Evolutionary conservation across 2,113 vertebrate species (phyloP).

Genomic region (Dromaius novaehollandiae): DNA sequence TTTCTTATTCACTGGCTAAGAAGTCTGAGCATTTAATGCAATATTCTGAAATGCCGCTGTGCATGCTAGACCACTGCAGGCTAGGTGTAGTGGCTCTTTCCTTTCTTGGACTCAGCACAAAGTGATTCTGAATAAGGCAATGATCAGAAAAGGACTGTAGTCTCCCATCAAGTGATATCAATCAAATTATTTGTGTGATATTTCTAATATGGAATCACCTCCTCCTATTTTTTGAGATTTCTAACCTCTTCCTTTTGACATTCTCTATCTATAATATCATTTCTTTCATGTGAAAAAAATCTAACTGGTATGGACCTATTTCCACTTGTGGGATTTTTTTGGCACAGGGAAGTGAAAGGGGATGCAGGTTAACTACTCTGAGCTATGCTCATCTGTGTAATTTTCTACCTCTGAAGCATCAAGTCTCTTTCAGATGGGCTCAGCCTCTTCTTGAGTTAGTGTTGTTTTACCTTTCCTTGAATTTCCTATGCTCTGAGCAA

Average conservation of each 20-base stretch:
- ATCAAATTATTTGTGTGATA: neutral
- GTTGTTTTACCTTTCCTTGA: neutral
- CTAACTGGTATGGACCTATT: neutral
- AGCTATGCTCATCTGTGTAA: neutral
- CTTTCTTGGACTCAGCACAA: accelerated
- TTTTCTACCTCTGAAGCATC: neutral
- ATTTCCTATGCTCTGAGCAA: neutral
- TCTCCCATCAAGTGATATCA: accelerated
- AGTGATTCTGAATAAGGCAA: neutral
- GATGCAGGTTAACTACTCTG: neutral
- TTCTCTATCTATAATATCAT: neutral
- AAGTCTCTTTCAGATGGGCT: neutral
- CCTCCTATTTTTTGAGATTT: neutral
- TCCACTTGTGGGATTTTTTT: neutral
- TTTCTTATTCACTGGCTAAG: no score
- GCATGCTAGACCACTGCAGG: no score
- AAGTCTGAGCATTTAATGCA: accelerated
- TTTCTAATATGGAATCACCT: neutral
- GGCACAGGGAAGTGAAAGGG: neutral
- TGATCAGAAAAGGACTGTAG: neutral
- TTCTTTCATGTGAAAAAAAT: neutral
- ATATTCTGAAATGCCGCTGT: no score
- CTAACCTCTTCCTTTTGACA: neutral
- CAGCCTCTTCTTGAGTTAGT: neutral
- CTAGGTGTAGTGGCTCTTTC: accelerated